Percentiles rank a stretch among this genome's conserved stretches.
Conservation (phyloP, 1,140 invertebrate species). For the Macrobrachium nipponense region DNA sequence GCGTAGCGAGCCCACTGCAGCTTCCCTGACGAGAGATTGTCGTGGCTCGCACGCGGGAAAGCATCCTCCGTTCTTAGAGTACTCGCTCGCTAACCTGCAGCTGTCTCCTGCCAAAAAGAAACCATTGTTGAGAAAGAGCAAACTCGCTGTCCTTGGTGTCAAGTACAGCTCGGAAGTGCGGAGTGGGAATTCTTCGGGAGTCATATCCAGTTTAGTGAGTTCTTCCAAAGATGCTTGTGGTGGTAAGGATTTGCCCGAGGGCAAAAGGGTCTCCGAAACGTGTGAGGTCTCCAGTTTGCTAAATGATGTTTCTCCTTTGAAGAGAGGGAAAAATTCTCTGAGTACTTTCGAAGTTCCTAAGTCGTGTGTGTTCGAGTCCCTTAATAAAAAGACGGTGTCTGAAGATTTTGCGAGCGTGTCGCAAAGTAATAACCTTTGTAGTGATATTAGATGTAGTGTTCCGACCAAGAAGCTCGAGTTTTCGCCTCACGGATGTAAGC, state of each 20-base stretch:
- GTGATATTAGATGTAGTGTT: not conserved
- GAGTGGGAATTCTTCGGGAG: conserved; percentile 12
- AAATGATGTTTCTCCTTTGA: conserved; percentile 19
- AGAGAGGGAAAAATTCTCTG: conserved; percentile 14
- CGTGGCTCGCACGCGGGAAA: not conserved
- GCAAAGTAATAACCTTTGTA: conserved; percentile 2
- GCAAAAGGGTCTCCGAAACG: not conserved
- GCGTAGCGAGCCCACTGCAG: not conserved
- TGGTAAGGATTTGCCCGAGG: conserved; percentile 4
- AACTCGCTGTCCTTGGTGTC: conserved; percentile 46
- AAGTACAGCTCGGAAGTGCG: conserved; percentile 50
- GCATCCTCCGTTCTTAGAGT: conserved; percentile 43
- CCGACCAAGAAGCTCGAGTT: conserved; percentile 50
- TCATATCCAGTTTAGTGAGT: conserved; percentile 25
- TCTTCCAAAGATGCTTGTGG: conserved; percentile 27
- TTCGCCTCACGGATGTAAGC: conserved; percentile 48
- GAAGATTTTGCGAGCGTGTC: conserved; percentile 52
- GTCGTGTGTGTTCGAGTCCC: conserved; percentile 42
- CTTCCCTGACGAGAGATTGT: not conserved
- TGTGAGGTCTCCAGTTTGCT: conserved; percentile 9
- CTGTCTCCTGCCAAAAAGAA: conserved; percentile 61
- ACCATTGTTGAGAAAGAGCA: conserved; percentile 52
- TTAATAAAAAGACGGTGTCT: conserved; percentile 18
- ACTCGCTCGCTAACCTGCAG: conserved; percentile 45
- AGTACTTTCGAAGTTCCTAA: conserved; percentile 41